Evolutionary conservation across 2,888 invertebrate species (phyloP), one percentile per base, ranked within the genome.

Genomic region (Bellardia pandia): DNA sequence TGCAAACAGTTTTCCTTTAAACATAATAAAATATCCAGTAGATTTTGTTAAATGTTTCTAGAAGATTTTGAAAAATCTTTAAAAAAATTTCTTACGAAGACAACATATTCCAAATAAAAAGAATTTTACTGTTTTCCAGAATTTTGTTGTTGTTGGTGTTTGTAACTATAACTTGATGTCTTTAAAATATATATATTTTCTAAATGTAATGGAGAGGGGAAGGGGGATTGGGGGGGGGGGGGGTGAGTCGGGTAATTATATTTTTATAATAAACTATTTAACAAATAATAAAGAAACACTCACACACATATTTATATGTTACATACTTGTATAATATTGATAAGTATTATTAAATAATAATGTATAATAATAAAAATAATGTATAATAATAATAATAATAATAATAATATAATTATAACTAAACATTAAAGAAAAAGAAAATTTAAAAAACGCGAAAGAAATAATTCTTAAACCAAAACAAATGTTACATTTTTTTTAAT

Each of bases 181-280:
- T 80, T 80, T 80, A 56, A 45, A 64, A 80, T 72, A 79, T 58
- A 79, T 69, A 37, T 45, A 6, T 37, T 40, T 16, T 40, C 40
- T 60, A 33, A 30, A 64, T n/a, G 6, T 16, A 33, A 14, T 23
- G 23, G 23, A 23, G 23, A 23, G 23, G 23, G 23, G 23, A 1
- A 23, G 23, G 23, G 23, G 23, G n/a, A n/a, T n/a, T n/a, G n/a
- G n/a, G n/a, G n/a, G n/a, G n/a, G n/a, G n/a, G n/a, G n/a, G n/a
- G n/a, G n/a, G n/a, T n/a, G n/a, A n/a, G 23, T 23, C 23, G 23
- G 23, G 23, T 51, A 68, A 33, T 48, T 16, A 48, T 16, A 40
- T 16, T 53, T n/a, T 8, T n/a, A 75, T 62, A 75, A 75, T 75
- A 75, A 75, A 75, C 75, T 64, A 75, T 75, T 75, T 75, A 75